Conservation (phyloP, 2,888 invertebrate genomes). For the Xestia ashworthii region DNA sequence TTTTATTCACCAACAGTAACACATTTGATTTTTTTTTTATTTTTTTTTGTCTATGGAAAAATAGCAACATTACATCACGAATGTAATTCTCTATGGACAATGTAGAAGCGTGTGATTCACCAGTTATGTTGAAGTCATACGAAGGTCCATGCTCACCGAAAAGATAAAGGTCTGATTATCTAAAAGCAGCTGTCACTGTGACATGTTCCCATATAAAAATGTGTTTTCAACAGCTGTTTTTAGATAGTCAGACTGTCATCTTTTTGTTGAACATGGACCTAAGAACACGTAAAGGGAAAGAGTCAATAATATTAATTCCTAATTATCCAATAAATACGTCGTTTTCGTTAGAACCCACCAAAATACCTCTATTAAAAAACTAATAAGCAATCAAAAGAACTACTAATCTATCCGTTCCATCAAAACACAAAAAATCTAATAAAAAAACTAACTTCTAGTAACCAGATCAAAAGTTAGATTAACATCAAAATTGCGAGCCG, state of each 20-base stretch:
- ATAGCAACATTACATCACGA: too few species aligned
- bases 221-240: too few species aligned
- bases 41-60: too few species aligned
- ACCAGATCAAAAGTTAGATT: slow-evolving; percentile 77
- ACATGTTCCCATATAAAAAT: too few species aligned
- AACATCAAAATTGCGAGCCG: slow-evolving; percentile 74
- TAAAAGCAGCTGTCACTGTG: too few species aligned
- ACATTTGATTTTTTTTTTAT: too few species aligned
- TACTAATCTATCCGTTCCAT: slow-evolving; percentile 38
- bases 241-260: too few species aligned
- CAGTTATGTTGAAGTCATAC: not conserved
- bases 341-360: not conserved
- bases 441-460: slow-evolving; percentile 53
- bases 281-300: not conserved
- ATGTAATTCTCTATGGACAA: too few species aligned
- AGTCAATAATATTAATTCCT: not conserved
- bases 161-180: too few species aligned
- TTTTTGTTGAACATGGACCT: too few species aligned
- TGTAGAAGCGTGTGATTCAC: too few species aligned
- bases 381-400: slow-evolving; percentile 5
- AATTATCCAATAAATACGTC: not conserved
- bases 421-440: slow-evolving; percentile 29
- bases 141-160: not conserved
- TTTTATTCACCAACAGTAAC: too few species aligned
- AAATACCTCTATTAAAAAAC: not conserved